phyloP scores from a whole-genome alignment of 2,888 invertebrate species.

The Enchytraeus crypticus region DNA sequence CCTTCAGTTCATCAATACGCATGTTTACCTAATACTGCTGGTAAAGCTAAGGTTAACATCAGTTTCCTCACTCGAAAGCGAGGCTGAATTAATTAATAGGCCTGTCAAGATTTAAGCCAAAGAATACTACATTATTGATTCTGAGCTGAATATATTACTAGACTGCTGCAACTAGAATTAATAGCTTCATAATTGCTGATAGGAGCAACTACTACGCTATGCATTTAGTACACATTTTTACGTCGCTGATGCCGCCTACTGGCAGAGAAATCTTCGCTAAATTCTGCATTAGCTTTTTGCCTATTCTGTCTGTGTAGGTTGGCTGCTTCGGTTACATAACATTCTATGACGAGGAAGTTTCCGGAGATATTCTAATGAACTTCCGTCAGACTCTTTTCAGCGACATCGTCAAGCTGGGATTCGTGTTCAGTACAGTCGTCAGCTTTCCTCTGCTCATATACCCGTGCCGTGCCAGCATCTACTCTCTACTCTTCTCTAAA shows the following conservation, averaged over 20 bases:
- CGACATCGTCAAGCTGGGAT: conserved; percentile 85
- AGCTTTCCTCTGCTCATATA: conserved; percentile 95
- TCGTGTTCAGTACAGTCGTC: conserved; percentile 85
- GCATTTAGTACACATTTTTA: background rate
- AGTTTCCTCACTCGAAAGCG: too few relatives aligned
- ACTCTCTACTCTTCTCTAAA: conserved; percentile 77
- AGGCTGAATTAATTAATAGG: too few relatives aligned
- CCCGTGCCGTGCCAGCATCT: conserved; percentile 84
- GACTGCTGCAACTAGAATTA: too few relatives aligned
- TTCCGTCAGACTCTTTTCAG: conserved; percentile 69
- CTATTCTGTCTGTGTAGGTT: conserved; percentile 55
- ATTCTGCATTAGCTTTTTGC: background rate
- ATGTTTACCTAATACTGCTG: too few relatives aligned
- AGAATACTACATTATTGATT: too few relatives aligned
- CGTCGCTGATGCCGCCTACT: background rate
- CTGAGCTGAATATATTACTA: too few relatives aligned
- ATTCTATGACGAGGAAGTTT: conserved; percentile 56
- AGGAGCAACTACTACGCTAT: too few relatives aligned
- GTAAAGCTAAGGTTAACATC: too few relatives aligned
- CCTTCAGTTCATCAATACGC: too few relatives aligned
- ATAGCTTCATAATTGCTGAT: too few relatives aligned
- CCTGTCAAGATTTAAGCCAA: too few relatives aligned
- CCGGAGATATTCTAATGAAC: conserved; percentile 82
- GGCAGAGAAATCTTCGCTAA: too few relatives aligned
- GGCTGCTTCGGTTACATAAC: conserved; percentile 89